Base-by-base conservation (phyloP, 2,113 vertebrate genomes). In the Dendropsophus ebraccatus region DNA sequence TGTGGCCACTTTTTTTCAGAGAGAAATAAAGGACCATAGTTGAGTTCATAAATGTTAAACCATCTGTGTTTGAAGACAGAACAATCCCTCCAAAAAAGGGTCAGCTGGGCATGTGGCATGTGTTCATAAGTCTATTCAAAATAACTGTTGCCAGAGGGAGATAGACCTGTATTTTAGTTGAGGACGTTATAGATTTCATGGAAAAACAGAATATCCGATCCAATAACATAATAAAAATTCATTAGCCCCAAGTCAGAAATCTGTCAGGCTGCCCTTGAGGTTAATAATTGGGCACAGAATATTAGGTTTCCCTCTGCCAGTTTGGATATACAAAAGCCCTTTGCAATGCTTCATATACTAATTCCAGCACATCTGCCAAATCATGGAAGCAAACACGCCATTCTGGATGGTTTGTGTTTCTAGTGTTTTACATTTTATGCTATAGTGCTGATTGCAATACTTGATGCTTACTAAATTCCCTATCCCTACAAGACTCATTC, bases 191-290 rank as follows among this genome's bases (percentile, higher is more conserved):
- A 45, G 76, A 62, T 60, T 80, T 80, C 54, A 41, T 62, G 54
- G 54, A 17, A 21, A 60, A 62, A 45, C 54, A 60, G 32, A 45
- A n/a, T 45, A 62, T 21, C 17, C 7, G 1, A 80, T 80, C 77
- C 54, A 62, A n/a, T 37, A 16, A 41, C 56, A 62, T 80, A 80
- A 77, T 80, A 41, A 14, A 60, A 45, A 80, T 28, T 56, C 12
- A 80, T 80, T 62, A 45, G 54, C 77, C 77, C 56, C 35, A 60
- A 62, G 77, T 41, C 35, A 80, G 35, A 32, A 80, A 80, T 80
- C 77, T 80, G 77, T 52, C 54, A 80, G 56, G 21, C 32, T 45
- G 56, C 21, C 54, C n/a, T 62, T 45, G 35, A 80, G 77, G 77
- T 80, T 41, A 80, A 60, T 28, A 62, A 23, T 45, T 62, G 77